Percentiles rank a stretch among this genome's conserved stretches.
Evolutionary conservation across 2,113 vertebrate genomes (phyloP).

Genomic region (Falco punctatus): DNA sequence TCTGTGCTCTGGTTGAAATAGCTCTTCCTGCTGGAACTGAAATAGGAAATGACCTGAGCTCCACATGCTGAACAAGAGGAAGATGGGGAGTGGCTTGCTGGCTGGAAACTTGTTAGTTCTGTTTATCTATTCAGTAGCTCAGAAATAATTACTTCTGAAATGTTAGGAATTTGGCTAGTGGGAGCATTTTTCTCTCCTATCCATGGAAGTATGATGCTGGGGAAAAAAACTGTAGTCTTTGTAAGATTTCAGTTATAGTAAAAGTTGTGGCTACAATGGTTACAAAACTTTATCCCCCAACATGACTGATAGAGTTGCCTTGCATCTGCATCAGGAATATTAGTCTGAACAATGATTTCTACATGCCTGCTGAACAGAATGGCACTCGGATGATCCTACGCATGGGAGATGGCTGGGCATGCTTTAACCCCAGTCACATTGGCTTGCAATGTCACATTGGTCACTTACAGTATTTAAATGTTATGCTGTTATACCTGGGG

Average conservation of each 20-base stretch:
- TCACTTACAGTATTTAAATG: neutral
- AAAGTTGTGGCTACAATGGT: neutral
- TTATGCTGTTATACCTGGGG: neutral
- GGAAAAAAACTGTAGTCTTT: neutral
- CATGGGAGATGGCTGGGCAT: fast-evolving
- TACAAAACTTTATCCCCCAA: fast-evolving
- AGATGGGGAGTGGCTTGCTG: slow-evolving; percentile 23
- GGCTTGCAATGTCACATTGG: neutral
- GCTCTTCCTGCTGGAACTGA: slow-evolving; percentile 32
- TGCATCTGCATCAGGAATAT: neutral
- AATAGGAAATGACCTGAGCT: slow-evolving; percentile 30
- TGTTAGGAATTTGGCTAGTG: neutral
- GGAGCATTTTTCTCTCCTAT: neutral
- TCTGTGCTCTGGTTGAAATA: slow-evolving; percentile 17
- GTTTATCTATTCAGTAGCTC: slow-evolving; percentile 24
- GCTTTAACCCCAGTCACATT: neutral
- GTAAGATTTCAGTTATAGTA: neutral
- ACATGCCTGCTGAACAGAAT: fast-evolving
- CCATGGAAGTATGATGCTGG: neutral
- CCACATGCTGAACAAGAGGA: neutral
- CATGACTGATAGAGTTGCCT: neutral
- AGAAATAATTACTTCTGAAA: neutral
- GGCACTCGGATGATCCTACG: neutral
- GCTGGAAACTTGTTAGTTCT: slow-evolving; percentile 1
- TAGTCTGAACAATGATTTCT: neutral